Base-by-base conservation (phyloP, 2,113 vertebrate species). In the Corydoras sp. region DNA sequence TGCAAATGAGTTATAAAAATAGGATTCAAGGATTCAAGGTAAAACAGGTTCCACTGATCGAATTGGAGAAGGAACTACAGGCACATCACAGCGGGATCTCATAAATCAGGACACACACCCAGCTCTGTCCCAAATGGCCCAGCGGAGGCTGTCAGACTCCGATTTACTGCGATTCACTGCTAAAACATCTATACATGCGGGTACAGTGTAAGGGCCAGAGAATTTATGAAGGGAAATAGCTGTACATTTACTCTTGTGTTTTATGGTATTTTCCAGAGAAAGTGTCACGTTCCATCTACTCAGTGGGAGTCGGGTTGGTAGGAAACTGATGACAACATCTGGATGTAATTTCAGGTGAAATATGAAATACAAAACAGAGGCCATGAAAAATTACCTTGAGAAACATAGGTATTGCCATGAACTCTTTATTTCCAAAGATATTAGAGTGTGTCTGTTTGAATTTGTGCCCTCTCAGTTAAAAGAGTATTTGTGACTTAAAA, bases 181-280 rank as follows among this genome's bases (percentile, higher is more conserved):
- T 62, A 79, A 85, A 83, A 77, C 58, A 69, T 80, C 75, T 63
- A 63, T 48, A 68, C 64, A 77, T 62, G 74, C 74, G 75, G 43
- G 80, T 72, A 70, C 62, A 48, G 69, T 10, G 58, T 58, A 78
- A 84, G 76, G 63, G 76, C 76, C 54, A 59, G 74, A 79, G 83
- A 86, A 90, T 89, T 89, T 90, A 89, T 90, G 84, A 81, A 88
- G 77, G 87, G 86, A 90, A 88, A 87, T 77, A 73, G 77, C 84
- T 84, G 81, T 79, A 74, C 79, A 65, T 81, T 74, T 71, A 86
- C 84, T 81, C 78, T 65, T 79, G 73, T 77, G 68, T 82, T 90
- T 88, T 86, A 90, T 88, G 79, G 79, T 82, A 86, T 87, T 88
- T 90, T 88, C 87, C 86, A 86, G 81, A 78, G 79, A 83, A 87